phyloP scores from a whole-genome alignment of 2,797 vertebrate genomes.

The Sciurus vulgaris region DNA sequence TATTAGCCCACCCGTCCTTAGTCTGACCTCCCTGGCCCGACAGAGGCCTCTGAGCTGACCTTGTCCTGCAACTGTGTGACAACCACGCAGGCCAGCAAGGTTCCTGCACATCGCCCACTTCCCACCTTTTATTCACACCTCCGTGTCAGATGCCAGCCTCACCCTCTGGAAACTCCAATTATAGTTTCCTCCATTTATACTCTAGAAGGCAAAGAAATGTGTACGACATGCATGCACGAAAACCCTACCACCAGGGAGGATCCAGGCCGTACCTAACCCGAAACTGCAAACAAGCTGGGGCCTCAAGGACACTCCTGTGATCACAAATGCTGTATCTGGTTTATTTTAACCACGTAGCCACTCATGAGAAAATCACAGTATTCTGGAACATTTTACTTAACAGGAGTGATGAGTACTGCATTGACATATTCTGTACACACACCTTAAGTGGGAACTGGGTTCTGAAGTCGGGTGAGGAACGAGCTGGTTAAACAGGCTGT shows the following conservation, averaged over 20 bases:
- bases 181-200: not conserved
- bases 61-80: not conserved
- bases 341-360: not conserved
- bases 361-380: not conserved
- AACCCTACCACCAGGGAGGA: not conserved
- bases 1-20: not conserved
- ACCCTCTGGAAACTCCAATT: not conserved
- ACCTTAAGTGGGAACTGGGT: too few relatives aligned
- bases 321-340: not conserved
- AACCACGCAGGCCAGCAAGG: accelerated
- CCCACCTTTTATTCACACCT: not conserved
- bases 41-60: not conserved
- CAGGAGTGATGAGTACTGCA: not conserved
- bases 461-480: not conserved
- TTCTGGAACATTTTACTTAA: not conserved
- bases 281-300: not conserved
- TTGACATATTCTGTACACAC: accelerated
- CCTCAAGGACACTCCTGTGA: not conserved
- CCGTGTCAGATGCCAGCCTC: accelerated
- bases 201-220: not conserved
- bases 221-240: not conserved
- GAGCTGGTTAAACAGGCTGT: not conserved
- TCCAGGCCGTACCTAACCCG: not conserved
- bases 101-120: accelerated
- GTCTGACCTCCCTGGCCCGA: too few relatives aligned